Evolutionary conservation across 2,797 vertebrate genomes (phyloP), one percentile per base, ranked within the genome.

Genomic region (Dryobates pubescens): DNA sequence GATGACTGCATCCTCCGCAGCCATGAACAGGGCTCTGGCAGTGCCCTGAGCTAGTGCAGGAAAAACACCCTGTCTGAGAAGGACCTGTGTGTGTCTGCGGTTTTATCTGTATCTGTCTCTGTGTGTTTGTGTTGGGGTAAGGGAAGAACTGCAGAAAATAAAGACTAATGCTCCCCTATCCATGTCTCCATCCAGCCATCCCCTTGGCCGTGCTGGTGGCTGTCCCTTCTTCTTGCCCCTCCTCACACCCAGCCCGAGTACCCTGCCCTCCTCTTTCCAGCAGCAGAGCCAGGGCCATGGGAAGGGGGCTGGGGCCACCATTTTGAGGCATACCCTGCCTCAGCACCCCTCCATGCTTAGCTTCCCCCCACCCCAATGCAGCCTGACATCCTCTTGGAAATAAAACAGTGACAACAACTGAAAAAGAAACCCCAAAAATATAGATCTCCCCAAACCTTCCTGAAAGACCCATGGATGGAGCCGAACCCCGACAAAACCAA

Each of bases 371-470:
- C 63, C 64, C 57, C 27, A 14, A 72, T 2, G 29, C 92, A 87
- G 84, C 88, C 93, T 74, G 65, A 89, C 7, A 9, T 89, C 95
- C 89, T 96, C 89, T 83, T 67, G n/a, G 82, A 96, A 94, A 93
- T 73, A 87, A 92, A 96, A 94, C 43, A 76, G 82, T 47, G 88
- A 93, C 63, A 92, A 95, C 1, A 0, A 54, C 9, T 7, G 53
- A 16, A 84, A 67, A 17, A 67, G 19, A 32, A 86, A 27, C 75
- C 84, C 89, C 5, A 51, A 51, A 51, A 51, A 86, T 94, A 83
- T 85, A 85, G 86, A 13, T 92, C 78, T 89, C 54, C 84, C 78
- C 63, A 23, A 78, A 74, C 86, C 90, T 88, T 86, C 82, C 89
- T 83, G 73, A 92, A 93, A 92, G 80, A 93, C 78, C 73, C 82